Base-by-base conservation (phyloP, 2,113 vertebrate genomes). In the Burhinus bistriatus region DNA sequence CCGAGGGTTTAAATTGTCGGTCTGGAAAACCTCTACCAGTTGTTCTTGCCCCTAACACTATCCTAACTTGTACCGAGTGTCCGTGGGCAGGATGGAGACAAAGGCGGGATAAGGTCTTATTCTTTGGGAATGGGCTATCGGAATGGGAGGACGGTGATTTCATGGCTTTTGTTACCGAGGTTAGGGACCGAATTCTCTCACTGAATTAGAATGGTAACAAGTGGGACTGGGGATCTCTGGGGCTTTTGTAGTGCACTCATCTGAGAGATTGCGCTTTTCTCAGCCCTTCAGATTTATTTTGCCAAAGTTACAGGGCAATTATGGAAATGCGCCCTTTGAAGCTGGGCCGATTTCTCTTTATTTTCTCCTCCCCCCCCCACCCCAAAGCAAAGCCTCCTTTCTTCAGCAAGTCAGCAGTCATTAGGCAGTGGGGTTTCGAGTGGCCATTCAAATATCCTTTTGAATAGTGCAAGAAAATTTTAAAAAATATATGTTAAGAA, bases 261-360 rank as follows among this genome's bases (percentile, higher is more conserved):
- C 99, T 99, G 99, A 99, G 98, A 99, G 99, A 99, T 98, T 98
- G 98, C 54, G 98, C 99, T 98, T 99, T 99, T 99, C 98, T 98
- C 98, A 98, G 98, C 98, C 98, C 97, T 98, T 98, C 98, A 98
- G 98, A 98, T 98, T 98, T 98, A 98, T 99, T 99, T 99, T 98
- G 98, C 98, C 98, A 97, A 97, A 99, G 99, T 99, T 99, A 99
- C 99, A 99, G 99, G 98, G 99, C 99, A 99, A 99, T 99, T 99
- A 99, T 99, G 99, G 99, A 99, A 99, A 99, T 99, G 99, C 54
- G 68, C 93, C 98, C 99, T 99, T 99, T 99, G 99, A 99, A 99
- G 99, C 98, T 34, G 66, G 97, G 98, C 98, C 97, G 97, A 98
- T 98, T 97, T 97, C 98, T 98, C 98, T 98, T 98, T 98, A 98